Evolutionary conservation across 2,888 invertebrate genomes (phyloP), one percentile per base, ranked within the genome.

Genomic region (Hyppa rectilinea): DNA sequence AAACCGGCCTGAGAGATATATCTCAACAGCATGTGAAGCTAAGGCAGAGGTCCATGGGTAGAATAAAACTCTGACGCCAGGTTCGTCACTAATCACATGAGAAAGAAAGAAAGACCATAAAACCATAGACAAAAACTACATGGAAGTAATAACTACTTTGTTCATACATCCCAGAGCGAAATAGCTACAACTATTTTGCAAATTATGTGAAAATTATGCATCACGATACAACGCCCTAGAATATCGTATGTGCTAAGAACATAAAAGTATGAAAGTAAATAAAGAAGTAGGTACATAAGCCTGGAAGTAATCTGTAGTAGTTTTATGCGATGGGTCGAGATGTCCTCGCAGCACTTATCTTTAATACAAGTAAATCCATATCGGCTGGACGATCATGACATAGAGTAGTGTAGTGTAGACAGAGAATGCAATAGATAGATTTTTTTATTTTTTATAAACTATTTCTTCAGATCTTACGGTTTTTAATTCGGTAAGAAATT

Each of bases 261-360:
- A 80, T 80, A 74, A 81, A 83, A 76, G 68, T 65, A 80, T 70
- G 40, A 64, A 72, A 76, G 64, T 72, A 68, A 75, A 81, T 78
- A 74, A 64, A 78, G 69, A 45, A 75, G 56, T 78, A 45, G 75
- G 56, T 78, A 85, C 64, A 75, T 87, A 88, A 88, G 86, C 81
- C 78, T 73, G 80, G 79, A 70, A 82, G 85, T 88, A 89, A 89
- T 89, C 87, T 85, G 70, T 69, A 81, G 85, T 83, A 86, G 85
- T 88, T 89, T 88, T 85, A 90, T 86, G 85, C 59, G 83, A 83
- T 80, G 81, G 83, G 87, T 87, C 88, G 79, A 78, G 84, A 85
- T 86, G 85, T 88, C 87, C 82, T 83, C 78, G 55, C 58, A 86
- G 86, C 86, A 88, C 90, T 91, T 90, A 91, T 88, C 88, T 81